Evolutionary conservation across 2,888 invertebrate species (phyloP).

Genomic region (Drosophila atroscutellata): DNA sequence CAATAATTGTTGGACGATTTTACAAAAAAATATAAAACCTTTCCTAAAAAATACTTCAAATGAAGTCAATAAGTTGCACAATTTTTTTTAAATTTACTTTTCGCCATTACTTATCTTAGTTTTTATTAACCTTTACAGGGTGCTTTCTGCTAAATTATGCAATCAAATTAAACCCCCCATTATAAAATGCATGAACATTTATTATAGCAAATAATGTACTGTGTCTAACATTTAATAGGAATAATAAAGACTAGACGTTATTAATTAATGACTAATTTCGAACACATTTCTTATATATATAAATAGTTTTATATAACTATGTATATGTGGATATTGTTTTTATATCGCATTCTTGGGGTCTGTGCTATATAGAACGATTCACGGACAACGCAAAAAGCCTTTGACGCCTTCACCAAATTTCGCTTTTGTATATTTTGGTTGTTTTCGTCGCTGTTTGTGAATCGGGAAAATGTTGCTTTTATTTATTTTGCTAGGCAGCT

Average conservation of each 20-base stretch:
- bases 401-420: conserved; percentile 70
- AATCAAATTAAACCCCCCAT: background rate
- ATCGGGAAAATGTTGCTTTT: conserved; percentile 48
- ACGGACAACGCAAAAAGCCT: conserved; percentile 69
- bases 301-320: background rate
- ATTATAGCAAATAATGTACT: conserved; percentile 15
- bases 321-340: background rate
- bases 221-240: conserved; percentile 22
- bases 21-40: background rate
- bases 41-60: background rate
- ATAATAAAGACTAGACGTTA: conserved; percentile 25
- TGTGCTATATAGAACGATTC: conserved; percentile 44
- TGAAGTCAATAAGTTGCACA: background rate
- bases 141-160: background rate
- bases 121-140: background rate
- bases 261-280: conserved; percentile 42
- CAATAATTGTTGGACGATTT: no score
- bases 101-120: background rate
- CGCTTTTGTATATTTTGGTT: conserved; percentile 49
- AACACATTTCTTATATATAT: conserved; percentile 7
- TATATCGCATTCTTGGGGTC: conserved; percentile 13
- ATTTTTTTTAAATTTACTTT: background rate
- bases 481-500: conserved; percentile 67
- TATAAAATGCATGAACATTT: conserved; percentile 13
- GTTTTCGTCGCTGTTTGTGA: conserved; percentile 40